These are phyloP conservation scores for Bubalus kerabau DNA, from an alignment of 2,113 vertebrate species.

Conservation along the genomic window DNA sequence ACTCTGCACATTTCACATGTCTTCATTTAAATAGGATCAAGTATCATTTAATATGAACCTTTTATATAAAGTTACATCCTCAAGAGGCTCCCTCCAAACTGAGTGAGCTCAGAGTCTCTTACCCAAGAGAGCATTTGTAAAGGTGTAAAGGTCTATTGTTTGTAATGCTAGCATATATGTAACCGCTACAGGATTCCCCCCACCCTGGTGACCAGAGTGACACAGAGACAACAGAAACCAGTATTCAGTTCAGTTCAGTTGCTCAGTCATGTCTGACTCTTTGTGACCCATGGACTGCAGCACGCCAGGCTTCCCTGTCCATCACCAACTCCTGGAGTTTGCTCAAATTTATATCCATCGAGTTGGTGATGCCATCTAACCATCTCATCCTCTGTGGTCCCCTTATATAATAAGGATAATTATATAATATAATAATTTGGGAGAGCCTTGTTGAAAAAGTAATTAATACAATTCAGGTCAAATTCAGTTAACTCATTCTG, in stretches of 20 bases:
- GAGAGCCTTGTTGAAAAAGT: background rate
- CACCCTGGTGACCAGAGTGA: background rate
- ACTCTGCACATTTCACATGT: slow-evolving; percentile 46
- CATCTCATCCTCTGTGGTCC: background rate
- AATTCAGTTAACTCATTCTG: background rate
- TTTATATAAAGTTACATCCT: background rate
- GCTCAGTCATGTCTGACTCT: fast-evolving
- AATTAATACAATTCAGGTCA: background rate
- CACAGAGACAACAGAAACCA: background rate
- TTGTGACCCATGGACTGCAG: background rate
- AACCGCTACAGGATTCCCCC: background rate
- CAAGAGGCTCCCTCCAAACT: background rate
- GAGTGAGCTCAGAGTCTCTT: background rate
- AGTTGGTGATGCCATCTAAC: background rate
- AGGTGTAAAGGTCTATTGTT: background rate
- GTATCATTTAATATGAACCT: slow-evolving; percentile 38
- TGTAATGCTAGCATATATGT: background rate
- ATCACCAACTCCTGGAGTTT: background rate
- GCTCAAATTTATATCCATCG: background rate
- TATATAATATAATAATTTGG: background rate
- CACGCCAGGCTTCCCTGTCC: background rate
- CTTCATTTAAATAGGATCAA: slow-evolving; percentile 49
- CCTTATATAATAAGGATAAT: background rate
- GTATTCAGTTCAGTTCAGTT: background rate
- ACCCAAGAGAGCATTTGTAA: background rate